A percentile compares a stretch with the other conserved stretches of the same genome.
phyloP scores from a whole-genome alignment of 1,140 invertebrate genomes.

The Pseudoatta argentina region DNA sequence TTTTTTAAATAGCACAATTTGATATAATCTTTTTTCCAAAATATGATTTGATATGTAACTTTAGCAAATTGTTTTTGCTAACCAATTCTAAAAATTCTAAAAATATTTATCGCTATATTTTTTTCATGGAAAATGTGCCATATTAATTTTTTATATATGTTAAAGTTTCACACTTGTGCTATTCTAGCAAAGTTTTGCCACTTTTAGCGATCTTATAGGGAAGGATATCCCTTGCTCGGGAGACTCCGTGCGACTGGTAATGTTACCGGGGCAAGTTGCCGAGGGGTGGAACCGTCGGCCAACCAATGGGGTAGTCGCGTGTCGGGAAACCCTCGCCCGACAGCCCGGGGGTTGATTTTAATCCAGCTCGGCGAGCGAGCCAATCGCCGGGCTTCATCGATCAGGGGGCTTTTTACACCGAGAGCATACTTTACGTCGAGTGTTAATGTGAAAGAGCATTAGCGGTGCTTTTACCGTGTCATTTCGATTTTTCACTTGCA shows the following conservation, averaged over 20 bases:
- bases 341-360: constrained; percentile 68
- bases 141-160: background rate
- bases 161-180: constrained; percentile 19
- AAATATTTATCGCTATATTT: background rate
- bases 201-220: constrained; percentile 22
- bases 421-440: constrained; percentile 83
- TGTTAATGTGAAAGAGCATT: constrained; percentile 85
- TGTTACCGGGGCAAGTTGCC: constrained; percentile 65
- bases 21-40: background rate
- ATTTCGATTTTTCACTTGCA: constrained; percentile 76
- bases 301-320: constrained; percentile 66
- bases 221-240: constrained; percentile 18
- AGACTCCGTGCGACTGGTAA: constrained; percentile 42
- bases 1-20: background rate
- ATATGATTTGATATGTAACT: background rate
- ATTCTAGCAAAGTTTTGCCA: constrained; percentile 10
- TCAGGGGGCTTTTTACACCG: constrained; percentile 79
- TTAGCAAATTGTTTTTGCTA: background rate
- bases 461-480: constrained; percentile 84
- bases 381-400: constrained; percentile 83
- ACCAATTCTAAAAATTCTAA: background rate
- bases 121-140: background rate
- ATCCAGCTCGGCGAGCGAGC: constrained; percentile 70
- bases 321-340: constrained; percentile 67
- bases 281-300: constrained; percentile 75